Evolutionary conservation across 2,888 invertebrate species (phyloP), one percentile per base, ranked within the genome.

Genomic region (Eustalomyia histrio): DNA sequence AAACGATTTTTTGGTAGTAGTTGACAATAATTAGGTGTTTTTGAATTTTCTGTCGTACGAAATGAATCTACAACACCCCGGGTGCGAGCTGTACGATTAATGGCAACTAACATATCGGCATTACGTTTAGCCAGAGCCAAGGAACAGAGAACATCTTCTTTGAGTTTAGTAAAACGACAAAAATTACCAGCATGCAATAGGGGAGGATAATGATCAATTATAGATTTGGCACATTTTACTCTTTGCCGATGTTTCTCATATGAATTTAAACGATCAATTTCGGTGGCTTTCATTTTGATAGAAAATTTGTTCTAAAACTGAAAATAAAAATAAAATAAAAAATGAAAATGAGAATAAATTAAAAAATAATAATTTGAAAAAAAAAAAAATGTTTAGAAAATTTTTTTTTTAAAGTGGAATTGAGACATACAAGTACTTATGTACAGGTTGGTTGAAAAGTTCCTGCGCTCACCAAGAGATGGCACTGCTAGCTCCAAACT

Each of bases 181-280:
- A 74, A 64, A 12, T 58, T 53, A 0, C 43, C 50, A 7, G 63
- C 67, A n/a, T 69, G 68, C 8, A 84, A 14, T 0, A 24, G 8
- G 0, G 84, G 84, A 10, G 83, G 18, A 9, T 18, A 58, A 5
- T 76, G 29, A 52, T 84, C 83, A 4, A 84, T 18, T 12, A 60
- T 64, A 1, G 80, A 65, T 12, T 68, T 73, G n/a, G 69, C 80
- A 8, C 17, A 16, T 3, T 10, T 33, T 1, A 84, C 47, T 0
- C 80, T 72, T 3, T 68, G 43, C 0, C 68, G 58, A 21, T 84
- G 81, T 29, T 73, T 16, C 2, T 17, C 18, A 12, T 60, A 43
- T 12, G 80, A 58, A 10, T 33, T 60, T 47, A 18, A n/a, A 10
- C 43, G 18, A 14, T 65, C 60, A 14, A 12, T 16, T 52, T 24